A percentile compares a stretch with the other conserved stretches of the same genome.
Evolutionary conservation across 2,888 invertebrate genomes (phyloP).

Genomic region (Pristionchus fissidentatus): DNA sequence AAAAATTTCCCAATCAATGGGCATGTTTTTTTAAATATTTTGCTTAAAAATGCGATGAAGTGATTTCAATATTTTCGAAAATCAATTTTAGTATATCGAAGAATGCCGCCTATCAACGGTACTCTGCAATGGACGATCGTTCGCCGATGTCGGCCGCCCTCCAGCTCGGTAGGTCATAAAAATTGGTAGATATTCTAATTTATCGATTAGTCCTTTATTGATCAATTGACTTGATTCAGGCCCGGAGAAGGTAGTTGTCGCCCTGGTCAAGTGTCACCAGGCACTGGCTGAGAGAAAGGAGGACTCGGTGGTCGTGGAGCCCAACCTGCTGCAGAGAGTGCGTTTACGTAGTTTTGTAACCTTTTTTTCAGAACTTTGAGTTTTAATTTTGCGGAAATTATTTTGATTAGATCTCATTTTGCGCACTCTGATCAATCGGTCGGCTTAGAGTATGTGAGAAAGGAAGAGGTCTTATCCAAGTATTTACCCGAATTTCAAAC

Average conservation of each 20-base stretch:
- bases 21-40: no score
- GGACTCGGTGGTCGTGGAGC: slow-evolving; percentile 51
- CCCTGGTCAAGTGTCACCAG: slow-evolving; percentile 55
- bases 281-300: slow-evolving; percentile 42
- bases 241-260: slow-evolving; percentile 55
- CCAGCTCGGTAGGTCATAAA: neutral
- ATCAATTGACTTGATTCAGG: slow-evolving; percentile 5
- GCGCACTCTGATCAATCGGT: no score
- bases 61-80: no score
- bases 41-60: no score
- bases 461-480: no score
- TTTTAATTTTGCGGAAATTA: no score
- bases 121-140: slow-evolving; percentile 43
- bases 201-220: neutral
- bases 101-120: neutral
- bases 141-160: neutral
- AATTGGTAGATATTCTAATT: neutral
- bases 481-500: no score
- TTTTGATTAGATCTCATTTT: no score
- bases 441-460: no score
- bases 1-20: no score
- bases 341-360: neutral
- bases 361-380: neutral
- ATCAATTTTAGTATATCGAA: slow-evolving; percentile 19
- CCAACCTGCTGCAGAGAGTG: slow-evolving; percentile 60